Evolutionary conservation across 2,888 invertebrate genomes (phyloP).

Genomic region (Sarcophaga caerulescens): DNA sequence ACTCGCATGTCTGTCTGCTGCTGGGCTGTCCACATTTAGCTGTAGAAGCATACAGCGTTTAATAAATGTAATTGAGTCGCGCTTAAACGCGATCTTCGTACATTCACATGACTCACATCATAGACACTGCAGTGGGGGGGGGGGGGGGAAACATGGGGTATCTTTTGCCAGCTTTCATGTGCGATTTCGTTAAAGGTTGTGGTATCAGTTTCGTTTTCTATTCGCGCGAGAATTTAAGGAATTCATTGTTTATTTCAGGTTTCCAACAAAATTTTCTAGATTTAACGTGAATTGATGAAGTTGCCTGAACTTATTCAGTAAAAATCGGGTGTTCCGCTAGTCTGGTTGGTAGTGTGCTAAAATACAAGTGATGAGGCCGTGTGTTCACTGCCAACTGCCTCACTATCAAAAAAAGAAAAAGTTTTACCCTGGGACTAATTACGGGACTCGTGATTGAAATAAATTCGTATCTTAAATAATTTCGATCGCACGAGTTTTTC

Average conservation of each 20-base stretch:
- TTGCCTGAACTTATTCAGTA: no score
- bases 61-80: constrained; percentile 78
- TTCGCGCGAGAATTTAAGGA: constrained; percentile 16
- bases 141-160: constrained; percentile 43
- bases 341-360: no score
- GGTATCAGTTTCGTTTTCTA: background rate
- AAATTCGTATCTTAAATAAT: no score
- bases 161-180: constrained; percentile 1
- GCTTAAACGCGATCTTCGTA: constrained; percentile 67
- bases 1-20: background rate
- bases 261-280: no score
- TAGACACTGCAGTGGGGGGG: constrained; percentile 1
- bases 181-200: constrained; percentile 13
- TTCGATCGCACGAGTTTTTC: no score
- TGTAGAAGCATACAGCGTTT: constrained; percentile 51
- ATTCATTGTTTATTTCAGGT: background rate
- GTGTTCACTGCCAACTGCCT: no score
- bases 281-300: no score
- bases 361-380: no score
- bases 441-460: no score
- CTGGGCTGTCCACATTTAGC: constrained; percentile 37
- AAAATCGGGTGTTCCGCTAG: no score
- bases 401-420: no score
- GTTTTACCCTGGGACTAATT: no score
- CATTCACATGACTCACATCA: constrained; percentile 58